Base-by-base conservation (phyloP, 2,797 vertebrate genomes). In the Gobio occitaniae region DNA sequence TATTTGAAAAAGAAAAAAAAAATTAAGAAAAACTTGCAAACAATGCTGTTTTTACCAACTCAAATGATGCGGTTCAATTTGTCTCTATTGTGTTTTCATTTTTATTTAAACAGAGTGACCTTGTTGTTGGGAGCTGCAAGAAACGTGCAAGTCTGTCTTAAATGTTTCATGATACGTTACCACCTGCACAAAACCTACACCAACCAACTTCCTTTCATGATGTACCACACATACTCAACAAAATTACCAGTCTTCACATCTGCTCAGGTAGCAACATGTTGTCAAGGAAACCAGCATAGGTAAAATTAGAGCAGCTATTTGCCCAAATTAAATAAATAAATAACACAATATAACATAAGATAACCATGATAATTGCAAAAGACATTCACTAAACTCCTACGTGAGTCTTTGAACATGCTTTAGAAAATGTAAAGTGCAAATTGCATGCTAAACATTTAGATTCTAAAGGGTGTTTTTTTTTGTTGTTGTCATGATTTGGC, bases 361-460 rank as follows among this genome's bases (percentile, higher is more conserved):
- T 29, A 41, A 7, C 25, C 71, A 36, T 8, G 44, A 71, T 12
- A 17, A 25, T 19, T 72, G 16, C 81, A 36, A 36, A 50, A n/a
- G 41, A 83, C 74, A 63, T 41, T 44, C 61, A 25, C 32, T 44
- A 70, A 69, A 80, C 77, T 44, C 16, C 13, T 81, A n/a, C 50
- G 74, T 61, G 25, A 78, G 52, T 21, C n/a, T 36, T 83, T 77
- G 71, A 81, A 74, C 65, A 81, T 78, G 54, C 17, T 69, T 25
- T 36, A n/a, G 59, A 86, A 84, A 71, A 69, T 16, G 61, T 54
- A 41, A 76, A 48, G 38, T n/a, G 70, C 59, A 83, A 76, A 80
- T 65, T 59, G 36, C 44, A 68, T n/a, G 66, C 48, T n/a, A 78
- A 78, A 82, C 25, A 78, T 65, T 63, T n/a, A 44, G 44, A 84